These are phyloP conservation scores for Abrostola triplasia DNA, from an alignment of 2,888 invertebrate genomes.

Conservation along the genomic window DNA sequence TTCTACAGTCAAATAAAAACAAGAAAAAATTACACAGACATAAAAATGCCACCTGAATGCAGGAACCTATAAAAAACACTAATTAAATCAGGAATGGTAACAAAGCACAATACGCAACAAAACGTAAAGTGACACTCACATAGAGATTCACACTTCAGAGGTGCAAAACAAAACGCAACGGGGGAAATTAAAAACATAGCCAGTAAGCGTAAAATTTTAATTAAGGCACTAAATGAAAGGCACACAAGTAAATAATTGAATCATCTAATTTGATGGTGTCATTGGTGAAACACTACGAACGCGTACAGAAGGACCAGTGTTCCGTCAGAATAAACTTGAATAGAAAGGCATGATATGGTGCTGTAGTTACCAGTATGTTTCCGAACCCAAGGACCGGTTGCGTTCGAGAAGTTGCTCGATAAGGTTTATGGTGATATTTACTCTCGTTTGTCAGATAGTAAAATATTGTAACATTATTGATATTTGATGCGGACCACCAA, in stretches of 20 bases:
- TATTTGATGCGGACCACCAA: neutral
- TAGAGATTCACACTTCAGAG: conserved; percentile 83
- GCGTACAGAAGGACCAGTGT: conserved; percentile 74
- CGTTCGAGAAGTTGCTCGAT: conserved; percentile 15
- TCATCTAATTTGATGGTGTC: conserved; percentile 82
- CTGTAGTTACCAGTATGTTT: conserved; percentile 55
- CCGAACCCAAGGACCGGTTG: conserved; percentile 36
- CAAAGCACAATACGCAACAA: conserved; percentile 62
- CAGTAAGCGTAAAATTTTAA: conserved; percentile 84
- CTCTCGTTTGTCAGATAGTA: conserved; percentile 22
- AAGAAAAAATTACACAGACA: conserved; percentile 20
- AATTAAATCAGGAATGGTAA: conserved; percentile 50
- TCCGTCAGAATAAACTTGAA: conserved; percentile 73
- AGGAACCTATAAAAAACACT: conserved; percentile 19
- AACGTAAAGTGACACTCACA: conserved; percentile 71
- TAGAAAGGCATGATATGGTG: conserved; percentile 46
- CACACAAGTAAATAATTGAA: conserved; percentile 79
- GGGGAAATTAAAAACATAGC: conserved; percentile 64
- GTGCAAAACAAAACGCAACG: conserved; percentile 81
- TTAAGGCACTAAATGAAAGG: conserved; percentile 81
- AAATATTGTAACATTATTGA: conserved; percentile 23
- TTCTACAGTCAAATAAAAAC: conserved; percentile 42
- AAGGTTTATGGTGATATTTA: conserved; percentile 25
- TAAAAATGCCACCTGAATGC: conserved; percentile 19
- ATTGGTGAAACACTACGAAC: conserved; percentile 69